Percentiles rank a stretch among this genome's conserved stretches.
Conservation (phyloP, 2,113 vertebrate genomes). For the Sebastes schlegelii region DNA sequence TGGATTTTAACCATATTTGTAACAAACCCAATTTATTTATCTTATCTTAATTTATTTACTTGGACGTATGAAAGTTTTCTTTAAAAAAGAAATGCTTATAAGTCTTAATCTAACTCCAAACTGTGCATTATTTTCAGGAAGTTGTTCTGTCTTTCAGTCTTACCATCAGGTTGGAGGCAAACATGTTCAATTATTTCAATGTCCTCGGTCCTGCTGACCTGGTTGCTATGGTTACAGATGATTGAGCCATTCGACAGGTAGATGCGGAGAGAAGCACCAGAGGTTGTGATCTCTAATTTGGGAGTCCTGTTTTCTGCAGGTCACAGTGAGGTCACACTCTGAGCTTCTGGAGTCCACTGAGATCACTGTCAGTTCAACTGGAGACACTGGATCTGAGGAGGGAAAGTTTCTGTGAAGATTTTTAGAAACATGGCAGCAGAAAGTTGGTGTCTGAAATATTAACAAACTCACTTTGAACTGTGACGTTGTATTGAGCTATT, state of each 20-base stretch:
- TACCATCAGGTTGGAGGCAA: rapidly evolving
- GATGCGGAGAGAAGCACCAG: neutral
- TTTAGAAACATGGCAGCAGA: neutral
- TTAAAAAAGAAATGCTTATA: too few relatives aligned
- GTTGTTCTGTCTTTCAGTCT: neutral
- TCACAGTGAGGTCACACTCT: too few relatives aligned
- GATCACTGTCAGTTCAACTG: too few relatives aligned
- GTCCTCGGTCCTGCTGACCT: neutral
- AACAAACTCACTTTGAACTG: conserved; percentile 41
- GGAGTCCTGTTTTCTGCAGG: too few relatives aligned
- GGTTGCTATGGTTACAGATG: conserved; percentile 62
- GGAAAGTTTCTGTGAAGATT: neutral
- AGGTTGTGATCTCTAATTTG: neutral
- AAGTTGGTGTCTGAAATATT: neutral
- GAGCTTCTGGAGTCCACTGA: too few relatives aligned
- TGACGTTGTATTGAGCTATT: conserved; percentile 9
- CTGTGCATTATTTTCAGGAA: too few relatives aligned
- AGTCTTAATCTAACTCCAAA: too few relatives aligned
- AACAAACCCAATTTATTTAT: neutral
- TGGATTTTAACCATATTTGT: neutral
- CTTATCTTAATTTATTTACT: neutral
- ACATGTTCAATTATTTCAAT: rapidly evolving
- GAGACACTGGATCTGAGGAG: too few relatives aligned
- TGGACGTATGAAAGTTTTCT: neutral
- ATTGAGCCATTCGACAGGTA: neutral